Percentiles rank a stretch among this genome's conserved stretches.
These are phyloP conservation scores for Sander lucioperca DNA, from an alignment of 2,113 vertebrate genomes.

Conservation along the genomic window DNA sequence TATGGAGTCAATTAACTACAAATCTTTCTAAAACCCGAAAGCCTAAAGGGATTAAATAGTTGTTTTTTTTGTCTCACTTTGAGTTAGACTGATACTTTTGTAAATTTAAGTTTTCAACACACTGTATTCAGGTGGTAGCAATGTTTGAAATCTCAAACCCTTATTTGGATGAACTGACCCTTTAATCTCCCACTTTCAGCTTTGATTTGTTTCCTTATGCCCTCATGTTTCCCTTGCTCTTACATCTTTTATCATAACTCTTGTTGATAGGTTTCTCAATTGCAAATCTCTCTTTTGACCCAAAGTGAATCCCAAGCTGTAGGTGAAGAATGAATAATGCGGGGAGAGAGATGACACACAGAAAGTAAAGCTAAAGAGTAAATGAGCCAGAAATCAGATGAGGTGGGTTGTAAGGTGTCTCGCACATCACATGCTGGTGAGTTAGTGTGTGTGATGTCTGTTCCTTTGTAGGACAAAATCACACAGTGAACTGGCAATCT, in stretches of 20 bases:
- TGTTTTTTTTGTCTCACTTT: conserved; percentile 25
- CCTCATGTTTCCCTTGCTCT: not conserved
- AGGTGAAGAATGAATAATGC: conserved; percentile 24
- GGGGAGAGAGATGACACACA: not conserved
- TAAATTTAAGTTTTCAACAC: not conserved
- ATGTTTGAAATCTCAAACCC: not conserved
- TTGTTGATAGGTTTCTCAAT: conserved; percentile 11
- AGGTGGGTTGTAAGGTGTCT: not conserved
- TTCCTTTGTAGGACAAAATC: not conserved
- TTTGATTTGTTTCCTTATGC: not conserved
- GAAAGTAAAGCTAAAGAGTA: conserved; percentile 9
- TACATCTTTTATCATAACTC: conserved; percentile 28
- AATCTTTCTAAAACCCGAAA: conserved; percentile 36
- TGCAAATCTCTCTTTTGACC: conserved; percentile 31
- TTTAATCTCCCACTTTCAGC: conserved; percentile 11
- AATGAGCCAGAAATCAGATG: conserved; percentile 11
- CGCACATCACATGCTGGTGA: not conserved
- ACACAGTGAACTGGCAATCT: not conserved
- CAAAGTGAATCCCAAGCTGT: conserved; percentile 27
- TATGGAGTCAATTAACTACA: conserved; percentile 34
- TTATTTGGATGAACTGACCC: conserved; percentile 3
- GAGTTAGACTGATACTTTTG: not conserved
- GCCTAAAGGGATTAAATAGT: conserved; percentile 3
- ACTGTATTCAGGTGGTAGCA: not conserved
- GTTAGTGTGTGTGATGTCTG: not conserved